Evolutionary conservation across 2,113 vertebrate species (phyloP), one percentile per base, ranked within the genome.

Genomic region (Phalacrocorax carbo): DNA sequence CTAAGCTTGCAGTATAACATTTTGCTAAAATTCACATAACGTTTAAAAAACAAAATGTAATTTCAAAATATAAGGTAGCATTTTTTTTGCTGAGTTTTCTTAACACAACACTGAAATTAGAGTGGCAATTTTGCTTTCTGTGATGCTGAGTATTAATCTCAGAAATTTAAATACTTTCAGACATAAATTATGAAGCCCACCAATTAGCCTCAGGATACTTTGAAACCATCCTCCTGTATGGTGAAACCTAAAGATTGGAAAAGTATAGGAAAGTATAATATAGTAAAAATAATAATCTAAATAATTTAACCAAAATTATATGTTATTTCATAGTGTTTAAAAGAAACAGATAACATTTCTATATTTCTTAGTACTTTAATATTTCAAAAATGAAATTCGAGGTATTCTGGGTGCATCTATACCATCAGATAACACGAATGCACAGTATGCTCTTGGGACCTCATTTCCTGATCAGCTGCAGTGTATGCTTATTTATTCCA

Each of bases 1-100:
- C 42, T 78, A 75, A 85, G 7, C 9, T 91, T 76, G 18, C 7
- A 51, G 10, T 70, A 13, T 25, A 79, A 58, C 42, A 29, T 5
- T 77, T 82, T 88, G 7, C 1, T 87, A 70, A 91, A 87, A 77
- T 70, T 52, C 16, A 52, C 5, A 34, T 17, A 76, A 40, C 0
- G 2, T 82, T 77, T 58, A 19, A 46, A 84, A 95, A 85, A 1
- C 7, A 87, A 94, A 69, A 49, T 17, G 6, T 48, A 70, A 58
- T 83, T 90, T 88, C 15, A 46, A 40, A 40, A 27, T n/a, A 60
- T 30, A 27, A 1, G 0, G 0, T 48, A n/a, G 3, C 4, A 2
- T 21, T 16, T 27, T 48, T 88, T 85, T n/a, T n/a, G 3, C 15
- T 60, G 11, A 34, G 11, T 58, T 94, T 87, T 87, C n/a, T 30